Conservation (phyloP, 2,888 invertebrate species). For the Bellardia pandia region DNA sequence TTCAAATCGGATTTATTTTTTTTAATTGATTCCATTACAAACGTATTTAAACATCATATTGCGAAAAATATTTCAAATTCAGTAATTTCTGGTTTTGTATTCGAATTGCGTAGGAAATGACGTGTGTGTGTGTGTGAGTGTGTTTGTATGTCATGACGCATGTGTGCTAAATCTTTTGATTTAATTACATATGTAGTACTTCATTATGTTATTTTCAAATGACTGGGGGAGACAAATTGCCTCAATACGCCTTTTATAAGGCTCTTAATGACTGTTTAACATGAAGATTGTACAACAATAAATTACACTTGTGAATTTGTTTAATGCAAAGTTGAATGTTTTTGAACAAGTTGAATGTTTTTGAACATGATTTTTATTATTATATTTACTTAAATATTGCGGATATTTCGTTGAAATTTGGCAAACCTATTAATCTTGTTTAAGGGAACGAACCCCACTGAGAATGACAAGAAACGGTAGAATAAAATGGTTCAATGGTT, state of each 20-base stretch:
- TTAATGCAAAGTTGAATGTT: no score
- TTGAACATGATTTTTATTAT: no score
- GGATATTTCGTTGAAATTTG: no score
- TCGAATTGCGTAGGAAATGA: slow-evolving; percentile 38
- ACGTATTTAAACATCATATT: slow-evolving; percentile 25
- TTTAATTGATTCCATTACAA: slow-evolving; percentile 37
- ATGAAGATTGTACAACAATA: no score
- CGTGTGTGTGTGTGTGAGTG: not conserved
- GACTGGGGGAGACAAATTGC: slow-evolving; percentile 1
- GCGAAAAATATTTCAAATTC: slow-evolving; percentile 8
- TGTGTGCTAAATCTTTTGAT: slow-evolving; percentile 68
- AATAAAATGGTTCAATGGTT: no score
- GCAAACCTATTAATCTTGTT: no score
- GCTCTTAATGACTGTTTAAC: not conserved
- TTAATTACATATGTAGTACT: slow-evolving; percentile 53
- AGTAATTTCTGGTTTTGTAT: not conserved
- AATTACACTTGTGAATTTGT: no score
- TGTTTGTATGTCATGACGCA: slow-evolving; percentile 11
- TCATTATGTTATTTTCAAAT: slow-evolving; percentile 16
- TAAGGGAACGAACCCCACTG: no score
- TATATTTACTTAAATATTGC: no score
- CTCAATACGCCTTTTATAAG: not conserved
- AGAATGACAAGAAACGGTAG: no score
- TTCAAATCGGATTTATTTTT: slow-evolving; percentile 22
- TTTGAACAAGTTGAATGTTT: no score